These are phyloP conservation scores for Anguilla marmorata DNA, from an alignment of 2,797 vertebrate genomes.

Conservation along the genomic window DNA sequence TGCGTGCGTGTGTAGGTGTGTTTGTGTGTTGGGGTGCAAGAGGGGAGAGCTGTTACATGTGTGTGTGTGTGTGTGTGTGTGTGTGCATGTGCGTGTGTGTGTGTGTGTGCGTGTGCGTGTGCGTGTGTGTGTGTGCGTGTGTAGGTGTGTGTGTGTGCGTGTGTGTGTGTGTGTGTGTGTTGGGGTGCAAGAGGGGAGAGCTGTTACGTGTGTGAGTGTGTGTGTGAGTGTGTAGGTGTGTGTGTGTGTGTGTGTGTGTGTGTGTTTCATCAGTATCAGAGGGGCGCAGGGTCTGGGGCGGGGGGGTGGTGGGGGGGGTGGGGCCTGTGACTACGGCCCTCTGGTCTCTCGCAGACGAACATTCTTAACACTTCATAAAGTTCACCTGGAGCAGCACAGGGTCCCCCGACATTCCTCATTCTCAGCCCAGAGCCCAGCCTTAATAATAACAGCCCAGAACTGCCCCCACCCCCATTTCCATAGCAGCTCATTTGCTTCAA, in stretches of 20 bases:
- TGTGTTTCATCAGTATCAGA: not conserved
- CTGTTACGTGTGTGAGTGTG: too few relatives aligned
- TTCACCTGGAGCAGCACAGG: conserved; percentile 10
- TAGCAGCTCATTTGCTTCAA: too few relatives aligned
- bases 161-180: too few relatives aligned
- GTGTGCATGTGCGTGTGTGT: not conserved
- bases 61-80: not conserved
- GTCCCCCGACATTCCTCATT: not conserved
- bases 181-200: too few relatives aligned
- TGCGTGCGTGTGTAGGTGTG: not conserved
- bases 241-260: too few relatives aligned
- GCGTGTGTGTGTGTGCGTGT: not conserved
- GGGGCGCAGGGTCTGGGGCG: not conserved
- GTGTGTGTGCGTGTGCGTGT: too few relatives aligned
- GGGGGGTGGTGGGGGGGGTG: not conserved
- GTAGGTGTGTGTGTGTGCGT: not conserved
- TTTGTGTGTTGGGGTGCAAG: not conserved
- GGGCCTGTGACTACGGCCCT: not conserved
- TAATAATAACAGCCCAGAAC: not conserved
- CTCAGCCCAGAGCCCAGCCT: not conserved
- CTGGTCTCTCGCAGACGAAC: not conserved
- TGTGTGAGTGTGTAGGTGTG: too few relatives aligned
- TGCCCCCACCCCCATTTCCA: not conserved
- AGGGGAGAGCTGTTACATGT: too few relatives aligned
- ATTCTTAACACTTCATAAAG: conserved; percentile 24